Base-by-base conservation (phyloP, 2,797 vertebrate species). In the Apogon talboti region DNA sequence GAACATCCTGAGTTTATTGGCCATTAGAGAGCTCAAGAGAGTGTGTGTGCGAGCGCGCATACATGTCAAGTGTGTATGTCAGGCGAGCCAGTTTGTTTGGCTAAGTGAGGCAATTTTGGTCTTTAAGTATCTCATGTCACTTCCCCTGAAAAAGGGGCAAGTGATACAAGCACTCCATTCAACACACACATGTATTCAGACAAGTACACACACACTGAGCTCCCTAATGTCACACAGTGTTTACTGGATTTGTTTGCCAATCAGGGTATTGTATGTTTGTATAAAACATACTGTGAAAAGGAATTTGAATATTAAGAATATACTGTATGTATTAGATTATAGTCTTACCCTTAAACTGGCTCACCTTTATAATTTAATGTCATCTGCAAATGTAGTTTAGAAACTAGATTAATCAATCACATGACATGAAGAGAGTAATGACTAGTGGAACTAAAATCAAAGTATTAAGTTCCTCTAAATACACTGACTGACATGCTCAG, bases 1-100 rank as follows among this genome's bases (percentile, higher is more conserved):
- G 81, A 85, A 89, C 90, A 91, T 93, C 87, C 83, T 89, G 89
- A 83, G 71, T 94, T 93, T 92, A 93, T 90, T 91, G 92, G 89
- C 88, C 87, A 91, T 92, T 91, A 92, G 89, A 91, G 91, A 78
- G 63, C 71, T 71, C 54, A 62, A 68, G 62, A 65, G 59, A 66
- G 51, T 49, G 58, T 71, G 74, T 69, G 42, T 35, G 57, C 35
- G 24, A 30, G 42, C 13, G 28, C 47, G 57, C 33, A 35, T 35
- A 35, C 33, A 35, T 10, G 33, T 35, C 33, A 35, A 35, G 33
- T 41, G 56, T 33, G 33, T 33, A 9, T 19, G 51, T 58, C 52
- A 73, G 46, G 84, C 73, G 57, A 83, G 52, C 68, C 76, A 77
- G 89, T 92, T 91, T 92, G 89, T 92, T 91, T 90, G 87, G 84